phyloP scores from a whole-genome alignment of 2,113 vertebrate species.

The Terrapene triunguis region DNA sequence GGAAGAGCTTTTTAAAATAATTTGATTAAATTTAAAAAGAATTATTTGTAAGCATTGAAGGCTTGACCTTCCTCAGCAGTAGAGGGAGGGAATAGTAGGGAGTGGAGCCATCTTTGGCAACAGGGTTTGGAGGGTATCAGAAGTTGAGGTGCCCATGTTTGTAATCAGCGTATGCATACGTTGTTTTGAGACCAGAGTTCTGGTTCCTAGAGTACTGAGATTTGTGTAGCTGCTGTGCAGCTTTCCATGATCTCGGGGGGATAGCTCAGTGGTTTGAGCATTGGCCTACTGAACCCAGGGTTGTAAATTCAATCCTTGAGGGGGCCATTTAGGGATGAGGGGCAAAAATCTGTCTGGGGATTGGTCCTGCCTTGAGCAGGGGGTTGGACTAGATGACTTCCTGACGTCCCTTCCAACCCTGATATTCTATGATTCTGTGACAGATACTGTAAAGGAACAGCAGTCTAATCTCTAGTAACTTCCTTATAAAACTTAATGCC shows the following conservation, averaged over 20 bases:
- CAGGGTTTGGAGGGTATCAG: not conserved
- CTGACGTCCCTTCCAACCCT: too few relatives aligned
- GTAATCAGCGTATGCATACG: not conserved
- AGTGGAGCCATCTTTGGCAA: not conserved
- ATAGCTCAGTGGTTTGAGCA: too few relatives aligned
- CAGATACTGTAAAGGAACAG: not conserved
- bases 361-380: too few relatives aligned
- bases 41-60: not conserved
- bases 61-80: not conserved
- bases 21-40: not conserved
- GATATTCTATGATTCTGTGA: not conserved
- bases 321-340: too few relatives aligned
- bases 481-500: not conserved
- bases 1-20: not conserved
- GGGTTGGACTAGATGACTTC: too few relatives aligned
- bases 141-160: not conserved
- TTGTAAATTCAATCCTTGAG: too few relatives aligned
- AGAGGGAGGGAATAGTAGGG: not conserved
- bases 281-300: too few relatives aligned
- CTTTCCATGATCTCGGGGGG: not conserved
- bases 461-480: not conserved
- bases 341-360: too few relatives aligned
- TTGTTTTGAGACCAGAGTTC: not conserved
- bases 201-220: not conserved
- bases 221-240: not conserved